A percentile compares a stretch with the other conserved stretches of the same genome.
These are phyloP conservation scores for Neodon shergylaensis DNA, from an alignment of 2,113 vertebrate genomes.

Conservation along the genomic window DNA sequence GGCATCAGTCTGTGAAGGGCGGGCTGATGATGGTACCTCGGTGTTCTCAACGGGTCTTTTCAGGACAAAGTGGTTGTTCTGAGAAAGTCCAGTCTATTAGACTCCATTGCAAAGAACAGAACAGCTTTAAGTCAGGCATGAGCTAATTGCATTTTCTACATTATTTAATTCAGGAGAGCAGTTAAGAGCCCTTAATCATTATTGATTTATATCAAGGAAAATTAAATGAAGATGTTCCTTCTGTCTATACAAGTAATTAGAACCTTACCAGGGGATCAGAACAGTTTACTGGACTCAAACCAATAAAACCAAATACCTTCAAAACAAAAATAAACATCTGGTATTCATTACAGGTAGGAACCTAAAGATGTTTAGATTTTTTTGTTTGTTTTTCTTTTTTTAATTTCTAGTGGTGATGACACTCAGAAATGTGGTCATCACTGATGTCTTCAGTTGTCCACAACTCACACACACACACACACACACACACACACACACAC, in stretches of 20 bases:
- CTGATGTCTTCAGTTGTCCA: not conserved
- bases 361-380: not conserved
- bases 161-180: conserved; percentile 37
- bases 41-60: not conserved
- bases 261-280: not conserved
- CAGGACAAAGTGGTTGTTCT: not conserved
- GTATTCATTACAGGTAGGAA: not conserved
- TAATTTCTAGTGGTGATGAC: not conserved
- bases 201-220: conserved; percentile 24
- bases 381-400: not conserved
- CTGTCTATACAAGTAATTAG: not conserved
- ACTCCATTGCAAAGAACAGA: not conserved
- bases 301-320: conserved; percentile 5
- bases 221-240: conserved; percentile 26
- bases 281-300: conserved; percentile 2
- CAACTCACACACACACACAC: not conserved
- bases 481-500: not conserved
- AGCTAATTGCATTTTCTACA: conserved; percentile 9
- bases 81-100: conserved; percentile 14
- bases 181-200: conserved; percentile 31
- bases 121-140: not conserved
- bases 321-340: not conserved
- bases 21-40: not conserved
- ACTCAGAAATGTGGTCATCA: not conserved
- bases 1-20: not conserved